phyloP scores from a whole-genome alignment of 2,797 vertebrate genomes.

The Macroramphosus scolopax region DNA sequence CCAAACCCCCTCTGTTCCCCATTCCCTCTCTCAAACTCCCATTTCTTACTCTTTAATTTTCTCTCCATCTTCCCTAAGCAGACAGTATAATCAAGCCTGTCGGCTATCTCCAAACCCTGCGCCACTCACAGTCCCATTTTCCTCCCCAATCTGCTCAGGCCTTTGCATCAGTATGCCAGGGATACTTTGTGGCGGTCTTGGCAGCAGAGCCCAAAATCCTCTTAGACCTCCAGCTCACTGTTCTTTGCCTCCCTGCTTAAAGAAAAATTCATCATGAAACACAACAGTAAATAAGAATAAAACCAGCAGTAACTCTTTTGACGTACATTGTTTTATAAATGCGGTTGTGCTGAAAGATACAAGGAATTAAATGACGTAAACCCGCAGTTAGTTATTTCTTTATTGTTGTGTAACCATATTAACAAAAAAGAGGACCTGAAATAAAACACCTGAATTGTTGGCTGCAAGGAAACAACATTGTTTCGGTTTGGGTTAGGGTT shows the following conservation, averaged over 20 bases:
- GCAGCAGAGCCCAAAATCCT: slow-evolving; percentile 62
- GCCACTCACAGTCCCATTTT: slow-evolving; percentile 37
- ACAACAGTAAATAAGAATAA: slow-evolving; percentile 23
- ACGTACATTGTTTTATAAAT: no score
- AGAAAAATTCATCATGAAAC: slow-evolving; percentile 57
- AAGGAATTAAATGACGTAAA: slow-evolving; percentile 2
- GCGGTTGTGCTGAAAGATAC: slow-evolving; percentile 15
- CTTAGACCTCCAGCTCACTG: slow-evolving; percentile 50
- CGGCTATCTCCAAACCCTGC: slow-evolving; percentile 49
- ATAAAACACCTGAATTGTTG: no score
- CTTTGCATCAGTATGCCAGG: slow-evolving; percentile 66
- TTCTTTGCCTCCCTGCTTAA: slow-evolving; percentile 47
- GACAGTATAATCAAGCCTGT: slow-evolving; percentile 75
- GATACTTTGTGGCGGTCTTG: slow-evolving; percentile 54
- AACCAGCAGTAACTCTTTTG: slow-evolving; percentile 35
- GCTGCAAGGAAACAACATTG: no score
- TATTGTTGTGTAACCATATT: no score
- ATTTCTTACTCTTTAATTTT: slow-evolving; percentile 56
- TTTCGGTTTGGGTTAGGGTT: no score
- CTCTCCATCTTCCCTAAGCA: slow-evolving; percentile 44
- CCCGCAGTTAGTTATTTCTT: no score
- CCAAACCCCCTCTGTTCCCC: slow-evolving; percentile 23
- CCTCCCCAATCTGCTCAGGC: slow-evolving; percentile 29
- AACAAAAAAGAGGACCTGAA: no score
- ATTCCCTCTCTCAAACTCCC: slow-evolving; percentile 15